Evolutionary conservation across 2,797 vertebrate genomes (phyloP).

Genomic region (Fundulus diaphanus): DNA sequence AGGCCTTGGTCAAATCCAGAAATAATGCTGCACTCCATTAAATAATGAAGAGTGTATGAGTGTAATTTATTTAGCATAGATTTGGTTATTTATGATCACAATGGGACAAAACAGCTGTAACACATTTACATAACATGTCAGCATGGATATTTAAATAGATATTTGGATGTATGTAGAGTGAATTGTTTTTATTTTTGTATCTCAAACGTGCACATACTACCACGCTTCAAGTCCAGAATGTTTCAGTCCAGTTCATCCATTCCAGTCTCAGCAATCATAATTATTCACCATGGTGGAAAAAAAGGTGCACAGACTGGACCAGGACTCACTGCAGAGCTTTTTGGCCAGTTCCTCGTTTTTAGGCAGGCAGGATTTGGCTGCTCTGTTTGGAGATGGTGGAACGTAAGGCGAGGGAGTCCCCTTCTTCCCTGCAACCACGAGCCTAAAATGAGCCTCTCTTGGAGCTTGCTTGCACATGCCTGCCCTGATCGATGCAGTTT

Average conservation of each 20-base stretch:
- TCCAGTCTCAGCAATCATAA: constrained; percentile 79
- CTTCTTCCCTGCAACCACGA: constrained; percentile 43
- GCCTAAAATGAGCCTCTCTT: constrained; percentile 81
- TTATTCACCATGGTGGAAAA: constrained; percentile 88
- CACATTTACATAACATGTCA: not conserved
- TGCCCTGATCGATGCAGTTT: constrained; percentile 76
- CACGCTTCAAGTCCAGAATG: not conserved
- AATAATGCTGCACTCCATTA: not conserved
- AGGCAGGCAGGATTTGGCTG: constrained; percentile 75
- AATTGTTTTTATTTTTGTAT: not conserved
- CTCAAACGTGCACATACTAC: not conserved
- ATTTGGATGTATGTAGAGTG: not conserved
- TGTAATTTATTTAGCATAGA: not conserved
- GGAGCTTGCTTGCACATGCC: constrained; percentile 84
- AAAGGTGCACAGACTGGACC: constrained; percentile 86
- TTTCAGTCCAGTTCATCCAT: not conserved
- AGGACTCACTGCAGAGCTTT: constrained; percentile 84
- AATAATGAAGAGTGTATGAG: not conserved
- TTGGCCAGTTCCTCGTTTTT: constrained; percentile 79
- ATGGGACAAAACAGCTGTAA: not conserved
- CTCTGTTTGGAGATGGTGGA: constrained; percentile 3
- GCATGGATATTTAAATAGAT: not conserved
- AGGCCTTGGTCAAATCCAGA: not conserved
- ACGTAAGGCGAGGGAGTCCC: not conserved
- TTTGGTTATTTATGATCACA: not conserved